Base-by-base conservation (phyloP, 2,888 invertebrate species). In the Rhopalosiphum nymphaeae region DNA sequence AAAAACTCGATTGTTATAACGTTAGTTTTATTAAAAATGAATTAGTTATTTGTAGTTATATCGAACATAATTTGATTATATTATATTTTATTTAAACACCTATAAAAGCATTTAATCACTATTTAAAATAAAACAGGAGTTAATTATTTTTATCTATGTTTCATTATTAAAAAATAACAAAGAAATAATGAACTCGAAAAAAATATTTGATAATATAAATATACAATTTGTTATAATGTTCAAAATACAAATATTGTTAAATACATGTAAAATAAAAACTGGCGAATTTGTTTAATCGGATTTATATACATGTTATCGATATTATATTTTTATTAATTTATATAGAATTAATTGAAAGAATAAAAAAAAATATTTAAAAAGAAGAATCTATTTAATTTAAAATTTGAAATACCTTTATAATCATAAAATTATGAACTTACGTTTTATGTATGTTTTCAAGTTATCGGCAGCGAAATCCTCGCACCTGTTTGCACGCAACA, bases 401-500 rank as follows among this genome's bases (percentile, higher is more conserved):
- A 2, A 78, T 78, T 78, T 9, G 1, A 78, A 36, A 78, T 78
- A 78, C 42, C 42, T 78, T 36, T 25, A 21, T 36, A 21, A 3
- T 21, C 2, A 7, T 36, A 78, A 36, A 36, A 36, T 21, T 36
- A 2, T 36, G 0, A 36, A 78, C 78, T 78, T 78, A 78, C 78
- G 78, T 78, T 36, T 78, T 7, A 36, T 21, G 36, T 78, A 9
- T 21, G 9, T 25, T 36, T 78, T 78, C 36, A 9, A 78, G 21
- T 7, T 36, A 78, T 42, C 56, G 42, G n/a, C 85, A 46, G 61
- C 61, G 46, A 46, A 67, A 61, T 67, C 29, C 56, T 53, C n/a
- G 87, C 87, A 86, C 86, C 61, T 49, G 92, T 92, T 87, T 49
- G 92, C 92, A 61, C 92, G 87, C 92, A 87, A 29, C 92, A 87